Conservation (phyloP, 2,113 vertebrate species). For the Caloenas nicobarica region DNA sequence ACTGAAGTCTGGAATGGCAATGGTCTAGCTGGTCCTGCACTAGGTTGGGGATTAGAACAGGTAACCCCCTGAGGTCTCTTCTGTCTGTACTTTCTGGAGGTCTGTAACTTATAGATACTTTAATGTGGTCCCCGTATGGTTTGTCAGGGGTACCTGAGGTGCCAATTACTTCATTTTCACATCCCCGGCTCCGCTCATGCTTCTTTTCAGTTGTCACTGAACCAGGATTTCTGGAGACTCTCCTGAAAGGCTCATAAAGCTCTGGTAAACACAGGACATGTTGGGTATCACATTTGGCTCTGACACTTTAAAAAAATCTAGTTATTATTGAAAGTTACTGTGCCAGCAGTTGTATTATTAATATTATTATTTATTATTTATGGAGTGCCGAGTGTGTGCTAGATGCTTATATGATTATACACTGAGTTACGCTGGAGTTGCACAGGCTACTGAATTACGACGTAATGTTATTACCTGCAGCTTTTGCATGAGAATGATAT, state of each 20-base stretch:
- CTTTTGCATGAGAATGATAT: constrained; percentile 28
- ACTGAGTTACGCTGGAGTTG: background rate
- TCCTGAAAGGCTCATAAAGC: background rate
- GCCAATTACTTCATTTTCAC: background rate
- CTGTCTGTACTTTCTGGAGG: fast-evolving
- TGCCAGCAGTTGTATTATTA: constrained; percentile 52
- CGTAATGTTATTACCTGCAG: constrained; percentile 33
- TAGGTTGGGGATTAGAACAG: background rate
- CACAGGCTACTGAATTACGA: constrained; percentile 7
- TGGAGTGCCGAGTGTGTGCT: constrained; percentile 11
- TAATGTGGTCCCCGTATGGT: background rate
- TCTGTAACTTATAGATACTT: background rate
- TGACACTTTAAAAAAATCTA: constrained; percentile 27
- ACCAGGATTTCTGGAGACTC: background rate
- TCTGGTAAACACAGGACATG: background rate
- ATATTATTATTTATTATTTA: constrained; percentile 64
- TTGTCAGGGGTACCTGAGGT: background rate
- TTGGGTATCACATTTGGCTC: background rate
- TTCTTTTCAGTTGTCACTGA: background rate
- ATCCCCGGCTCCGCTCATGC: background rate
- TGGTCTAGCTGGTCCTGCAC: background rate
- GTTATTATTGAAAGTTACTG: constrained; percentile 30
- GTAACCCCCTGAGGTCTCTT: background rate
- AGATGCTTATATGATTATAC: constrained; percentile 27
- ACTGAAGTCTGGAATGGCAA: background rate